Base-by-base conservation (phyloP, 1,140 invertebrate species). In the Ips typographus region DNA sequence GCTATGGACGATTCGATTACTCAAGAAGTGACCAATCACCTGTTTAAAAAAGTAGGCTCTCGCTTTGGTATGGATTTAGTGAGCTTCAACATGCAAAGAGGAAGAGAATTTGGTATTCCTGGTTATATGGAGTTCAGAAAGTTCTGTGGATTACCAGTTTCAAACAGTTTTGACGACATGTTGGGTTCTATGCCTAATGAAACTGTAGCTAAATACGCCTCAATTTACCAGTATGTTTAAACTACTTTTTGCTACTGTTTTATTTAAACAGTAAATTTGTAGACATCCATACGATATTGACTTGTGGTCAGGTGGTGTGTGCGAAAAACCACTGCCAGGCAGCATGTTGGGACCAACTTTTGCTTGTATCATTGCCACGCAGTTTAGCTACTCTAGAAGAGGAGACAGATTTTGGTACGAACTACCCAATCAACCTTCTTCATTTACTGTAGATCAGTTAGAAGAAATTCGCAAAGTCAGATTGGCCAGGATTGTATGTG, bases 321-420 rank as follows among this genome's bases (percentile, higher is more conserved):
- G 93, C 1, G 95, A 98, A 80, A 85, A 89, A 58, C 89, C 92
- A 2, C 82, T 95, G 52, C 90, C 90, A 5, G 93, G 93, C 47
- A 94, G 92, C 43, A 92, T 97, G 88, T 84, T 97, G 40, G 96
- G 96, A 47, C 94, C 95, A 2, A 97, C 95, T 59, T 98, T 99
- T 81, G 91, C 95, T 60, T 99, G 96, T 77, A 87, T 99, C 55
- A 95, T 99, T 73, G 95, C 94, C 40, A 96, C 96, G 49, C 98
- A 99, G 82, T 98, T 98, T 82, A 93, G 91, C 74, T 93, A 94
- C 75, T 87, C 93, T 1, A 86, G 95, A 76, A 84, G 91, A 70
- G 97, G 96, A 56, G 97, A 99, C 80, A 86, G 96, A 76, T 98
- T 97, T 81, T 99, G 95, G 94, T 98, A 95, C 76, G 96, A 98